phyloP scores from a whole-genome alignment of 2,888 invertebrate genomes.

The Leptinotarsa rubiginosa region DNA sequence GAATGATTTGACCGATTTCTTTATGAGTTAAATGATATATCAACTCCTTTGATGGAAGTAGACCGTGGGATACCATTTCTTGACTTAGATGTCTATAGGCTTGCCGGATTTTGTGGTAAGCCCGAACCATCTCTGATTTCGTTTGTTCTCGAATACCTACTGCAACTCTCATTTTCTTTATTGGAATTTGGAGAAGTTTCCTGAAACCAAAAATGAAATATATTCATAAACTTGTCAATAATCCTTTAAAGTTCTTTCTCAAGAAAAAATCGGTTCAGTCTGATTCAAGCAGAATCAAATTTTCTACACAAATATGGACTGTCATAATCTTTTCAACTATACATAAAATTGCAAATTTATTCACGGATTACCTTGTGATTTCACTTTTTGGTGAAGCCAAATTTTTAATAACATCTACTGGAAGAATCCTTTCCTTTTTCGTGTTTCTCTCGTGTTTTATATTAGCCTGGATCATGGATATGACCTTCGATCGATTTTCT shows the following conservation, averaged over 20 bases:
- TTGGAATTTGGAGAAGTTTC: slow-evolving; percentile 70
- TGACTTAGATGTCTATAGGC: slow-evolving; percentile 71
- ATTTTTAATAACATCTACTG: slow-evolving; percentile 67
- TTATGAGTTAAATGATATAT: slow-evolving; percentile 76
- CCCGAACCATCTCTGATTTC: slow-evolving; percentile 71
- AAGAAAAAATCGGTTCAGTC: not conserved
- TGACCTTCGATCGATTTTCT: slow-evolving; percentile 72
- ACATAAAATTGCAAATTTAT: not conserved
- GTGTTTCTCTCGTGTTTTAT: slow-evolving; percentile 59
- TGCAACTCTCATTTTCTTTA: slow-evolving; percentile 72
- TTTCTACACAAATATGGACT: no score
- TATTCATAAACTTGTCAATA: no score
- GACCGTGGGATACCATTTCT: slow-evolving; percentile 72
- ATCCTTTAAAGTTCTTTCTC: not conserved
- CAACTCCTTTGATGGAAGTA: slow-evolving; percentile 74
- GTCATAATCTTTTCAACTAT: no score
- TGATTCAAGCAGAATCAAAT: no score
- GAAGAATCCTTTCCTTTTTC: slow-evolving; percentile 54
- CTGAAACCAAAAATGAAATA: slow-evolving; percentile 60
- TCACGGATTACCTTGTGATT: slow-evolving; percentile 65
- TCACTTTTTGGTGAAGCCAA: slow-evolving; percentile 69
- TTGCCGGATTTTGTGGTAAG: slow-evolving; percentile 72
- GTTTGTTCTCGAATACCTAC: slow-evolving; percentile 76
- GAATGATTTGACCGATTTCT: slow-evolving; percentile 74
- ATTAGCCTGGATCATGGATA: slow-evolving; percentile 73